Percentiles rank a stretch among this genome's conserved stretches.
Evolutionary conservation across 2,888 invertebrate species (phyloP).

Genomic region (Scaptomyza cyrtandrae): DNA sequence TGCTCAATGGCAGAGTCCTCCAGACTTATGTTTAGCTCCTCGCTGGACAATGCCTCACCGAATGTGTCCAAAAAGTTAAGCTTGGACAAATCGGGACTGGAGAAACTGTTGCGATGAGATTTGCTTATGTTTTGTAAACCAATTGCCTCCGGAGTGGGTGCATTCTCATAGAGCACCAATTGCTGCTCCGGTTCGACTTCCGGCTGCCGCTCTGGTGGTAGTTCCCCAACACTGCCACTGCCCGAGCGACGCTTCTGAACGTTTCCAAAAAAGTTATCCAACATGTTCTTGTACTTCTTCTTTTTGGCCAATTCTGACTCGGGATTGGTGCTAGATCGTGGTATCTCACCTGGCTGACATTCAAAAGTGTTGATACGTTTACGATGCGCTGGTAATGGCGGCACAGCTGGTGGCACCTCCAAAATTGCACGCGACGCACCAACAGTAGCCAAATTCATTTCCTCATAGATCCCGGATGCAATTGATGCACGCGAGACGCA

Average conservation of each 20-base stretch:
- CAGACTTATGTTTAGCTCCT: constrained; percentile 69
- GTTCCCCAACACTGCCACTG: constrained; percentile 72
- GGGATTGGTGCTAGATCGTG: constrained; percentile 83
- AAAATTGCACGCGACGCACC: constrained; percentile 42
- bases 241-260: constrained; percentile 70
- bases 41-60: constrained; percentile 69
- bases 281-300: constrained; percentile 81
- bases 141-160: constrained; percentile 56
- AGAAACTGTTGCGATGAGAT: constrained; percentile 83
- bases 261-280: constrained; percentile 80
- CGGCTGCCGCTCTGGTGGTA: constrained; percentile 46
- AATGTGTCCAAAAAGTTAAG: constrained; percentile 79
- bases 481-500: constrained; percentile 81
- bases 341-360: constrained; percentile 71
- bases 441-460: constrained; percentile 81
- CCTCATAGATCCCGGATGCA: constrained; percentile 84
- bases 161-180: constrained; percentile 60
- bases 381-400: constrained; percentile 82
- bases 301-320: constrained; percentile 83
- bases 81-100: constrained; percentile 84
- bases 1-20: constrained; percentile 71
- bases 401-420: constrained; percentile 65
- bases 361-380: constrained; percentile 83
- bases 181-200: constrained; percentile 19
- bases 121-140: constrained; percentile 41